Percentiles rank a stretch among this genome's conserved stretches.
Evolutionary conservation across 2,113 vertebrate genomes (phyloP).

Genomic region (Myiopsitta monachus): DNA sequence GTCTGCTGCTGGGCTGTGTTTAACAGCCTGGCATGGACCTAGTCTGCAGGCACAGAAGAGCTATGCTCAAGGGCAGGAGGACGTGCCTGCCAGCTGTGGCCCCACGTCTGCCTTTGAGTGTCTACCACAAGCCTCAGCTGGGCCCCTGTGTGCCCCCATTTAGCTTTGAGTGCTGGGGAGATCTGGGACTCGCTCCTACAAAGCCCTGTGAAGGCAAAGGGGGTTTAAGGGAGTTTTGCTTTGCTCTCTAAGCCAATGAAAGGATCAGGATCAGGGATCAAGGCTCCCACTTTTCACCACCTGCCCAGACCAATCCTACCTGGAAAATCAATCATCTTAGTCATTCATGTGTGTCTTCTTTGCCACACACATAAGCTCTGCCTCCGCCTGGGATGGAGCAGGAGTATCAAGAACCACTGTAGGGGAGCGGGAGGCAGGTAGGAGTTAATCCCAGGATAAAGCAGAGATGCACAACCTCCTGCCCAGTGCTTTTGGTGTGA

Average conservation of each 20-base stretch:
- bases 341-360: fast-evolving
- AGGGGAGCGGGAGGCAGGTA: neutral
- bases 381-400: neutral
- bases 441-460: neutral
- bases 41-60: neutral
- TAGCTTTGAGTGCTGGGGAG: neutral
- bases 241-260: neutral
- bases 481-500: neutral
- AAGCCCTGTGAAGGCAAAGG: neutral
- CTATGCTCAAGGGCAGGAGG: neutral
- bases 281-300: neutral
- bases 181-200: fast-evolving
- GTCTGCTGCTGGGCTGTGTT: neutral
- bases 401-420: neutral
- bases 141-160: fast-evolving
- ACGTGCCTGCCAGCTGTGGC: neutral
- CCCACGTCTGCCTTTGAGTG: neutral
- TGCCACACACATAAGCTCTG: neutral
- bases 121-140: neutral
- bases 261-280: neutral
- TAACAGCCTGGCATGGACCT: neutral
- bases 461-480: neutral
- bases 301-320: neutral
- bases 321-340: neutral
- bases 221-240: neutral